Evolutionary conservation across 2,888 invertebrate genomes (phyloP).

Genomic region (Eupithecia vulgata): DNA sequence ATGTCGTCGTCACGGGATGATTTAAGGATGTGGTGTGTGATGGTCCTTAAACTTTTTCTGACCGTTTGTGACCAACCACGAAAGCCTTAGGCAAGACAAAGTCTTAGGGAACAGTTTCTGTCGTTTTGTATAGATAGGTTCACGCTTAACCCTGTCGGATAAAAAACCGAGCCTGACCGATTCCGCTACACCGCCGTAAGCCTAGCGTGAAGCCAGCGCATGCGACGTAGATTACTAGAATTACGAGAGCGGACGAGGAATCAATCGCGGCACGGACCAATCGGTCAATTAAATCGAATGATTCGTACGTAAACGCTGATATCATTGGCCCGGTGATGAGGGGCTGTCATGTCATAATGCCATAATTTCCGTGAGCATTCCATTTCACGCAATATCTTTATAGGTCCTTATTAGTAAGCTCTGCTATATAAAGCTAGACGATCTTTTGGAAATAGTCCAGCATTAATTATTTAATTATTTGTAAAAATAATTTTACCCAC

Average conservation of each 20-base stretch:
- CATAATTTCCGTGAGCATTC: background rate
- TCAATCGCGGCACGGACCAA: conserved; percentile 27
- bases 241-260: conserved; percentile 36
- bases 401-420: background rate
- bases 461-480: too few relatives aligned
- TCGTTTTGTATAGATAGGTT: background rate
- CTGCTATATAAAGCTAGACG: background rate
- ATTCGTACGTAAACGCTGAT: conserved; percentile 10
- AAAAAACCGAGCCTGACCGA: conserved; percentile 15
- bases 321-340: conserved; percentile 7
- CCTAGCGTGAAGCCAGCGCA: conserved; percentile 31
- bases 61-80: background rate
- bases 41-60: background rate
- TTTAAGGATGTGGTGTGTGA: background rate
- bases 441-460: background rate
- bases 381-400: background rate
- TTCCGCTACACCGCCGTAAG: conserved; percentile 25
- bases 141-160: background rate
- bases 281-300: conserved; percentile 23
- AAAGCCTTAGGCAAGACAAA: background rate
- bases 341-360: background rate
- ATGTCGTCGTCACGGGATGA: too few relatives aligned
- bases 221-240: conserved; percentile 36
- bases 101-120: background rate
- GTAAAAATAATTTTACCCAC: too few relatives aligned